phyloP scores from a whole-genome alignment of 2,888 invertebrate species.

The Sphinx pinastri region DNA sequence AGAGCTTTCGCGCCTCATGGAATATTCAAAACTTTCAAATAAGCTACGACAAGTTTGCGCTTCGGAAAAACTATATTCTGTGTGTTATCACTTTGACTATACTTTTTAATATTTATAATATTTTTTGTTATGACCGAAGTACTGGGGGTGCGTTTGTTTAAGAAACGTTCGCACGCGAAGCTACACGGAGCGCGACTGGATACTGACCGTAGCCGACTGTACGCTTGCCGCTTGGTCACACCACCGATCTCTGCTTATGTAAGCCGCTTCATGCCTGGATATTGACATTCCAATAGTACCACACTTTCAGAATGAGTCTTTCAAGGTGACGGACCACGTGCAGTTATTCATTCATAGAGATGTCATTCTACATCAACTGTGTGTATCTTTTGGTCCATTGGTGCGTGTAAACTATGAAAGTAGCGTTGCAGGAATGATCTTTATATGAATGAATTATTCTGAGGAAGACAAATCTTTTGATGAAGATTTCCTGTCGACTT shows the following conservation, averaged over 20 bases:
- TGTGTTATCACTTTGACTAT: slow-evolving; percentile 23
- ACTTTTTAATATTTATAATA: slow-evolving; percentile 24
- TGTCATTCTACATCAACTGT: not conserved
- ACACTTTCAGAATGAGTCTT: slow-evolving; percentile 18
- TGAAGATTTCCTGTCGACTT: too few relatives aligned
- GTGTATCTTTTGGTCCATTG: not conserved
- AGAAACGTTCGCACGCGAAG: slow-evolving; percentile 33
- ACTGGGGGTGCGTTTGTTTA: slow-evolving; percentile 53
- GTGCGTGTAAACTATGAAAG: not conserved
- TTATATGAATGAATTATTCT: not conserved
- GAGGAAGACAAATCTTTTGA: too few relatives aligned
- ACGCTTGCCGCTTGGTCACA: slow-evolving; percentile 33
- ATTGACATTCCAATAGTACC: slow-evolving; percentile 28
- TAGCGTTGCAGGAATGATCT: not conserved
- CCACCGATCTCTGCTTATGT: slow-evolving; percentile 45
- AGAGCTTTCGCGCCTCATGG: slow-evolving; percentile 54
- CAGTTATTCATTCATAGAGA: slow-evolving; percentile 26
- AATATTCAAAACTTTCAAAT: slow-evolving; percentile 62
- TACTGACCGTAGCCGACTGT: slow-evolving; percentile 50
- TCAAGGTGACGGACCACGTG: slow-evolving; percentile 20
- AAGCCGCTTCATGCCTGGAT: slow-evolving; percentile 36
- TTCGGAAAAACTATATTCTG: slow-evolving; percentile 7
- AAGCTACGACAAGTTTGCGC: slow-evolving; percentile 18
- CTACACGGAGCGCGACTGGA: slow-evolving; percentile 61
- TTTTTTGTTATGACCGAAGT: slow-evolving; percentile 16